Evolutionary conservation across 2,113 vertebrate species (phyloP).

Genomic region (Antigone vipio): DNA sequence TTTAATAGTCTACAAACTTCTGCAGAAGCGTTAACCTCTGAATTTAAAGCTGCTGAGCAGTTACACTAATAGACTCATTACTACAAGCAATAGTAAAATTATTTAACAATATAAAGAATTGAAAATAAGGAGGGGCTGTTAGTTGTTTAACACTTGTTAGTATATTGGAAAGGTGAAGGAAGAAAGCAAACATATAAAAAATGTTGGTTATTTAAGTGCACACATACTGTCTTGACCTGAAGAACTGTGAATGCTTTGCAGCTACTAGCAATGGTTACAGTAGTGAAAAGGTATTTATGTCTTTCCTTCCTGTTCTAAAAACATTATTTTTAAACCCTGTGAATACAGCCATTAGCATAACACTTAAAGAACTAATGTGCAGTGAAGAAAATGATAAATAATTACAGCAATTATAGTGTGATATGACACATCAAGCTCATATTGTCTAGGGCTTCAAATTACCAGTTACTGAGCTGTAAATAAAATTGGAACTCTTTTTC

Average conservation of each 20-base stretch:
- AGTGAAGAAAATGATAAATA: conserved; percentile 23
- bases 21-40: neutral
- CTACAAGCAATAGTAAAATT: neutral
- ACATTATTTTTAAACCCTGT: neutral
- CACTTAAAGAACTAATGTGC: neutral
- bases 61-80: neutral
- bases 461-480: neutral
- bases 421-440: neutral
- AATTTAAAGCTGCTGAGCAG: neutral
- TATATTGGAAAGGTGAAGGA: neutral
- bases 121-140: neutral
- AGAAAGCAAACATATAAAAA: neutral
- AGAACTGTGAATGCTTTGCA: neutral
- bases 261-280: neutral
- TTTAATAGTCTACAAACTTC: neutral
- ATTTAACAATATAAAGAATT: neutral
- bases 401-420: neutral
- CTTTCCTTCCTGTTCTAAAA: neutral
- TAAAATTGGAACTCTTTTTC: neutral
- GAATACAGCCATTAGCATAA: neutral
- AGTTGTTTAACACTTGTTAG: neutral
- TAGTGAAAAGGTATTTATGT: neutral
- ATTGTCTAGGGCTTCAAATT: neutral
- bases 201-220: neutral
- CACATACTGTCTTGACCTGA: neutral